A percentile compares a stretch with the other conserved stretches of the same genome.
phyloP scores from a whole-genome alignment of 2,113 vertebrate species.

The Emydura subglobosa region DNA sequence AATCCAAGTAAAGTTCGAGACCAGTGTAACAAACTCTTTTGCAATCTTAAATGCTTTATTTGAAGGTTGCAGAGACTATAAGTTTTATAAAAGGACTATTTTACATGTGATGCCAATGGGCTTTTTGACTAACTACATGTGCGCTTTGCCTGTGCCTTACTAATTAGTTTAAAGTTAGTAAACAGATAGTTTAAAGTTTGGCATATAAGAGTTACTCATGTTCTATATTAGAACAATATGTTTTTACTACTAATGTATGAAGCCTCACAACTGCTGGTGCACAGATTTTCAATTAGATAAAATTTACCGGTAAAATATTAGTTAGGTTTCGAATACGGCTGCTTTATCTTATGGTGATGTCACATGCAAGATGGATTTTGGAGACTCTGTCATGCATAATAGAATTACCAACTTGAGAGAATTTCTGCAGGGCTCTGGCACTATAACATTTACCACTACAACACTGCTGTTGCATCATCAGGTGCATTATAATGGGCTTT shows the following conservation, averaged over 20 bases:
- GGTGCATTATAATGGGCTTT: background rate
- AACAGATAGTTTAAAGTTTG: background rate
- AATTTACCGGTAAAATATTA: background rate
- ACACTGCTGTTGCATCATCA: background rate
- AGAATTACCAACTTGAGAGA: background rate
- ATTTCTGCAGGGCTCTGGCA: background rate
- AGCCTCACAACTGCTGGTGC: background rate
- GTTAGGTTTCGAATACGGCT: background rate
- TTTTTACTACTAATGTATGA: background rate
- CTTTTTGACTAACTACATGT: too few relatives aligned
- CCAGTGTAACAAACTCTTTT: too few relatives aligned
- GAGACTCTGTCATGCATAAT: background rate
- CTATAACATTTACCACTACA: background rate
- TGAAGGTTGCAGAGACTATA: too few relatives aligned
- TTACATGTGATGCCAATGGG: too few relatives aligned
- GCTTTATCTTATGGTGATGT: background rate
- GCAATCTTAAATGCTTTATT: too few relatives aligned
- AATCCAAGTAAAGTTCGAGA: too few relatives aligned
- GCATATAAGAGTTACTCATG: background rate
- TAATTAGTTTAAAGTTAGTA: background rate
- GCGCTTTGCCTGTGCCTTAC: too few relatives aligned
- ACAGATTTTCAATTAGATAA: background rate
- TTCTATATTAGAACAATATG: background rate
- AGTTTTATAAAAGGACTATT: too few relatives aligned
- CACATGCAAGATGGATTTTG: background rate